These are phyloP conservation scores for Acomys russatus DNA, from an alignment of 2,797 vertebrate species.

Conservation along the genomic window DNA sequence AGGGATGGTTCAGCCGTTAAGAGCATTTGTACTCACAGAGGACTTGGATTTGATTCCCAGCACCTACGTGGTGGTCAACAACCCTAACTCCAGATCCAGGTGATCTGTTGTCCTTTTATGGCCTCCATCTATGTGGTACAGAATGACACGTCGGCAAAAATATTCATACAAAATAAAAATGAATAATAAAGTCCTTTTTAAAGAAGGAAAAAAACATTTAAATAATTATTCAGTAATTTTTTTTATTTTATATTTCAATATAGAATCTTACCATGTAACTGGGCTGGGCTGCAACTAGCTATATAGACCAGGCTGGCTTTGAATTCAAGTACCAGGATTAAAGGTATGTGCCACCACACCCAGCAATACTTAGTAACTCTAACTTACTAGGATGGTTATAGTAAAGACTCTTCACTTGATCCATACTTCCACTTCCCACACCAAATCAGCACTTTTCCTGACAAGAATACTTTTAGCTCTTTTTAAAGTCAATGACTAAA, in stretches of 20 bases:
- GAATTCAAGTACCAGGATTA: no score
- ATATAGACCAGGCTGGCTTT: no score
- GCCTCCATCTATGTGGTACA: background rate
- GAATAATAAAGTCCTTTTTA: background rate
- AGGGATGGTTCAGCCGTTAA: background rate
- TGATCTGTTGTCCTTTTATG: background rate
- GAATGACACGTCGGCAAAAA: background rate
- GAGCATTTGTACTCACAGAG: background rate
- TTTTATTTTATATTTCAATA: background rate
- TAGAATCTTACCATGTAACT: no score
- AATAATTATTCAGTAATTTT: background rate
- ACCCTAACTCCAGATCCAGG: background rate
- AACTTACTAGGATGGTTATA: slow-evolving; percentile 2
- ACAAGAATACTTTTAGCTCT: slow-evolving; percentile 25
- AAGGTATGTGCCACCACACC: no score
- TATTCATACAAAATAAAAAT: background rate
- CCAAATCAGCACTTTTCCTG: background rate
- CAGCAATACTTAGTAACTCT: background rate
- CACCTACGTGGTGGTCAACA: no score
- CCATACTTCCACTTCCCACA: background rate
- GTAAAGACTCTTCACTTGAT: slow-evolving; percentile 17
- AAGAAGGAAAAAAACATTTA: background rate
- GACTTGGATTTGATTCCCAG: no score
- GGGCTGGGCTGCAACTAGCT: no score
- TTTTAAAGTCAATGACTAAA: slow-evolving; percentile 53